Evolutionary conservation across 2,113 vertebrate species (phyloP).

Genomic region (Anser cygnoides): DNA sequence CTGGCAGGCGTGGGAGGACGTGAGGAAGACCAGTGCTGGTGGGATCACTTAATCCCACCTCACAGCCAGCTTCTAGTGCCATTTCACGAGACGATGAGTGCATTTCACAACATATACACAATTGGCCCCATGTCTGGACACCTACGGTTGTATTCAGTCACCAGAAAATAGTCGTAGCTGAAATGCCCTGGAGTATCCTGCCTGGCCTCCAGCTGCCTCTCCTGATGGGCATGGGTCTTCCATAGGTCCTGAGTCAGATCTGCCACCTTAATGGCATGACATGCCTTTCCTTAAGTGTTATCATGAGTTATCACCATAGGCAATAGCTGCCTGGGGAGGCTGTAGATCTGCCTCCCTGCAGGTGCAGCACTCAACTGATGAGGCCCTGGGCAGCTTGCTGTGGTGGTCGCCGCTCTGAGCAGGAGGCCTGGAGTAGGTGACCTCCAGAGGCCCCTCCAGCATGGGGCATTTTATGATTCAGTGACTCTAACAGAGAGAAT

Average conservation of each 20-base stretch:
- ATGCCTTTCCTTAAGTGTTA: not conserved
- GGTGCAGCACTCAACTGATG: not conserved
- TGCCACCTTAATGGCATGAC: not conserved
- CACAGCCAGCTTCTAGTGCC: not conserved
- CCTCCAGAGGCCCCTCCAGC: not conserved
- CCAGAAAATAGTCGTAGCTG: not conserved
- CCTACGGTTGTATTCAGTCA: not conserved
- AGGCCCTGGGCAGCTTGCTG: not conserved
- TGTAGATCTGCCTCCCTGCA: not conserved
- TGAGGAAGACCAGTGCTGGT: not conserved
- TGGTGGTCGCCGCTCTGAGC: not conserved
- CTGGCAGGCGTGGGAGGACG: not conserved
- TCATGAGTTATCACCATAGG: not conserved
- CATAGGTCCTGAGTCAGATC: not conserved
- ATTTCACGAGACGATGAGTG: no score
- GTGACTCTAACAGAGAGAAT: not conserved
- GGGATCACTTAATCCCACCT: not conserved
- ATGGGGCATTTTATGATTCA: not conserved
- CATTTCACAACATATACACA: not conserved
- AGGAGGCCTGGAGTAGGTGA: not conserved
- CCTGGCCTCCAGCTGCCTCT: not conserved
- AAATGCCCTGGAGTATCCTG: not conserved
- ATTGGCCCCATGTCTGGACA: not conserved
- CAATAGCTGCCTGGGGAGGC: not conserved
- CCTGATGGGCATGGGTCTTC: not conserved